These are phyloP conservation scores for Otolemur crassicaudatus DNA, from an alignment of 2,797 vertebrate species.

Conservation along the genomic window DNA sequence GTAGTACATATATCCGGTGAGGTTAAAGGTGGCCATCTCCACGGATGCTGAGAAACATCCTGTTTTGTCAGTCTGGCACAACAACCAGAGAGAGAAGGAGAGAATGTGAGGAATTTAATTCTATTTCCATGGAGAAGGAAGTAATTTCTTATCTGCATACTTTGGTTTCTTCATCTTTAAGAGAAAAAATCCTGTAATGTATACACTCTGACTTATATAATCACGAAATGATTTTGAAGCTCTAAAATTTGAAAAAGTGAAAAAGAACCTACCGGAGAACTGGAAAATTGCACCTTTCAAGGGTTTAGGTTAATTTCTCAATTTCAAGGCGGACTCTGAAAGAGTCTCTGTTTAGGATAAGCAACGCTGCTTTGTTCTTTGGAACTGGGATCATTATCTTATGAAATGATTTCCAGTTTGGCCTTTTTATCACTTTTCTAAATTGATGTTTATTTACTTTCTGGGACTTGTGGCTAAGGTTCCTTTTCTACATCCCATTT, in stretches of 20 bases:
- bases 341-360: not conserved
- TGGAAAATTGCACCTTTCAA: not conserved
- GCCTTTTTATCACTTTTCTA: not conserved
- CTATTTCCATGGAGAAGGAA: not conserved
- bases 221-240: not conserved
- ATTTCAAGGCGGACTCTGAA: constrained; percentile 14
- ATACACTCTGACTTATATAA: not conserved
- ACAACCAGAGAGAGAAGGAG: not conserved
- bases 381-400: not conserved
- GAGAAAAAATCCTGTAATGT: not conserved
- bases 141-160: not conserved
- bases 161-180: not conserved
- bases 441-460: not conserved
- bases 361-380: not conserved
- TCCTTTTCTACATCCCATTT: not conserved
- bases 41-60: constrained; percentile 82
- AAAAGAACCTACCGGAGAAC: not conserved
- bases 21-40: constrained; percentile 78
- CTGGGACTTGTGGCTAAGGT: no score
- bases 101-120: not conserved
- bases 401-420: not conserved
- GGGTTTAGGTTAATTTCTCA: not conserved
- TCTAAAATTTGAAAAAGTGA: not conserved
- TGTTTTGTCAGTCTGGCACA: constrained; percentile 67
- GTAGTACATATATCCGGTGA: constrained; percentile 29